Conservation (phyloP, 2,797 vertebrate genomes). For the Pachyuromys duprasi region DNA sequence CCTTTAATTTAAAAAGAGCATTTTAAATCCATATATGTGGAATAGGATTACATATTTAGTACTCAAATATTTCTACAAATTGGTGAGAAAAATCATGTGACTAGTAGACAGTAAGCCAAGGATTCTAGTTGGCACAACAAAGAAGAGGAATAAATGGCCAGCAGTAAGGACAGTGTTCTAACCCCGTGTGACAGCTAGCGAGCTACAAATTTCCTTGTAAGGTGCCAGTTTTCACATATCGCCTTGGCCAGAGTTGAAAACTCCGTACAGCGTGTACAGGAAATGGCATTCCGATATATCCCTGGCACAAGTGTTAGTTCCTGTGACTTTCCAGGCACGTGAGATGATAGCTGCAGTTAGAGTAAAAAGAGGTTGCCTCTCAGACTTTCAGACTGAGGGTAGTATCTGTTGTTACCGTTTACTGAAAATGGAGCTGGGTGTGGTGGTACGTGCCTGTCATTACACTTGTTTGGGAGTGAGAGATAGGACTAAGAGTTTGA, state of each 20-base stretch:
- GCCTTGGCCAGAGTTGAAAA: not conserved
- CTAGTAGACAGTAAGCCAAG: not conserved
- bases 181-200: not conserved
- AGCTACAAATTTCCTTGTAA: not conserved
- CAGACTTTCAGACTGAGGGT: not conserved
- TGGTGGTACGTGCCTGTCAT: not conserved
- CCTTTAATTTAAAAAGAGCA: slow-evolving; percentile 13
- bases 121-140: not conserved
- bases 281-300: not conserved
- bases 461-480: not conserved
- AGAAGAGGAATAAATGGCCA: slow-evolving; percentile 17
- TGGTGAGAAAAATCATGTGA: not conserved
- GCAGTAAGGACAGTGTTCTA: not conserved
- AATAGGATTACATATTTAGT: not conserved
- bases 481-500: not conserved
- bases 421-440: not conserved
- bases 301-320: not conserved
- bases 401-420: not conserved
- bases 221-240: not conserved
- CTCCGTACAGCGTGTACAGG: not conserved
- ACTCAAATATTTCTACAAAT: not conserved
- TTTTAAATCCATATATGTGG: slow-evolving; percentile 5
- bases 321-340: not conserved
- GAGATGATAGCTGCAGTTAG: not conserved
- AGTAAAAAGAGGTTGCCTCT: not conserved